A percentile compares a stretch with the other conserved stretches of the same genome.
Conservation (phyloP, 2,797 vertebrate genomes). For the Brachymystax lenok region DNA sequence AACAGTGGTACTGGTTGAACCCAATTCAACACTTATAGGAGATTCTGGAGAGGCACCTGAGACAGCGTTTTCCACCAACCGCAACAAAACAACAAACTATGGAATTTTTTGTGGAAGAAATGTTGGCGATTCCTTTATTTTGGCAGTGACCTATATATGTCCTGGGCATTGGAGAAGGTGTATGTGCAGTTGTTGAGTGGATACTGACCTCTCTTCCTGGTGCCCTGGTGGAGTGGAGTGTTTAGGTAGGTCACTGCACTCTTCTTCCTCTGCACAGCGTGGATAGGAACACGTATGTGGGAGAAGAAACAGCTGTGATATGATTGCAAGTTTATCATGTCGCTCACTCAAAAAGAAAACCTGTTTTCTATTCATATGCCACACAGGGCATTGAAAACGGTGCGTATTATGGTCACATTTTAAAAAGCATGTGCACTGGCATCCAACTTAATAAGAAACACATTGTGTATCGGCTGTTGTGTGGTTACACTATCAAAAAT, state of each 20-base stretch:
- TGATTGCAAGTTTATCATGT: background rate
- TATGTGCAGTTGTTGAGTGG: slow-evolving; percentile 16
- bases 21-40: too few relatives aligned
- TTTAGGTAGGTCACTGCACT: slow-evolving; percentile 98
- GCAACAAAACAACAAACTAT: too few relatives aligned
- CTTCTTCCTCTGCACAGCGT: slow-evolving; percentile 90
- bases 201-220: slow-evolving; percentile 95
- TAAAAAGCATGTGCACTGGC: background rate
- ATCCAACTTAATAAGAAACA: background rate
- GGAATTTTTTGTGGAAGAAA: too few relatives aligned
- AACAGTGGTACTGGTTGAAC: too few relatives aligned
- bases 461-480: background rate
- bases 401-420: background rate
- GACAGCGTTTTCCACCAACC: too few relatives aligned
- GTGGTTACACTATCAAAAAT: background rate
- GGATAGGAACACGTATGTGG: background rate
- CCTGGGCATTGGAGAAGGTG: background rate
- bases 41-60: too few relatives aligned
- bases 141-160: background rate
- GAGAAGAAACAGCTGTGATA: background rate
- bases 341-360: background rate
- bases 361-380: background rate
- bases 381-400: background rate
- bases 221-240: slow-evolving; percentile 96
- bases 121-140: too few relatives aligned